Base-by-base conservation (phyloP, 2,888 invertebrate genomes). In the Trisateles emortualis region DNA sequence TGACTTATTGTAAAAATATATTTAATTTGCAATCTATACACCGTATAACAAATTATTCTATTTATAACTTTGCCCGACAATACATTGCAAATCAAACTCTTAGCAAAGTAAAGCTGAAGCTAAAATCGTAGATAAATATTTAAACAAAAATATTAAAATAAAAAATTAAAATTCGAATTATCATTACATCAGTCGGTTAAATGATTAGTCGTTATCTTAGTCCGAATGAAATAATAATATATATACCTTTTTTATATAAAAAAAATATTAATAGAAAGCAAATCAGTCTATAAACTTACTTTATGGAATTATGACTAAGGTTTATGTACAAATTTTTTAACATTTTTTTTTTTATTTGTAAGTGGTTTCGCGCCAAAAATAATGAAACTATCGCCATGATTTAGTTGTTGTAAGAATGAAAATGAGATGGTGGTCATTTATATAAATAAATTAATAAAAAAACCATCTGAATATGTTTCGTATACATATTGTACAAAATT, bases 281-380 rank as follows among this genome's bases (percentile, higher is more conserved):
- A 91, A 89, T 92, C 92, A 92, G 92, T 92, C 92, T 87, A 85
- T 91, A 87, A 90, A 82, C 83, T 87, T 88, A 88, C 68, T 79
- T 85, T 86, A 83, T 86, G 68, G 76, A 73, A 79, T 76, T 88
- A 88, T 74, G 72, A 80, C 83, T 89, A 87, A 61, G 75, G 77
- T 71, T 78, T 88, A 90, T 89, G 68, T 88, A 90, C 88, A 90
- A n/a, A n/a, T 72, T 74, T 81, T 19, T 78, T 63, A 59, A 64
- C 56, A 57, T 76, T 67, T 57, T 61, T 68, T 68, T 64, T 62
- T 66, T 56, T 55, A 50, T 52, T 52, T 51, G 32, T 53, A 67
- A 67, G 63, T 72, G 60, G 71, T 66, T 71, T 72, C 59, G 71
- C 68, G 71, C 68, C 76, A 64, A 75, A 68, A 69, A 63, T 63